Evolutionary conservation across 2,888 invertebrate species (phyloP).

Genomic region (Phortica okadai): DNA sequence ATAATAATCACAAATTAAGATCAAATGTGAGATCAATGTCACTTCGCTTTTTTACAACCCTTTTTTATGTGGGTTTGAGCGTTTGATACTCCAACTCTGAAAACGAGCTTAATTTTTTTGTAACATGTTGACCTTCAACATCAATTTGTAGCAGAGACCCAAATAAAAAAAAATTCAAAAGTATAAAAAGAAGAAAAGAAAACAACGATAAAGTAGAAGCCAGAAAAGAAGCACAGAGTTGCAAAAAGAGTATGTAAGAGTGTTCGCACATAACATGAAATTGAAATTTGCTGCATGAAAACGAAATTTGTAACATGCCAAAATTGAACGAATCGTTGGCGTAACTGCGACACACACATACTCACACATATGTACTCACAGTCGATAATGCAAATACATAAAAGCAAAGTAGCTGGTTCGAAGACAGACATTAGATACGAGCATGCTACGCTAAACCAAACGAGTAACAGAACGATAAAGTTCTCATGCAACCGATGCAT

Average conservation of each 20-base stretch:
- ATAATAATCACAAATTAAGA: too few species aligned
- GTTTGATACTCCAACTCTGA: neutral
- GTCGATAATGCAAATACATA: neutral
- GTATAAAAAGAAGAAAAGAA: conserved; percentile 29
- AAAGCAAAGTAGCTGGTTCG: neutral
- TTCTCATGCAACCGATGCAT: conserved; percentile 18
- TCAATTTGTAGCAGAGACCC: conserved; percentile 50
- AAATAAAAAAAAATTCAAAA: conserved; percentile 33
- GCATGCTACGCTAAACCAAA: conserved; percentile 1
- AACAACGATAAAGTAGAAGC: conserved; percentile 38
- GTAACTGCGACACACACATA: neutral
- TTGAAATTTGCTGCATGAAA: conserved; percentile 69
- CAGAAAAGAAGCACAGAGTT: conserved; percentile 33
- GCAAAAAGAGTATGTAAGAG: conserved; percentile 26
- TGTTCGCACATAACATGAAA: conserved; percentile 62
- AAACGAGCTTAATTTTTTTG: conserved; percentile 58
- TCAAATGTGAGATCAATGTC: neutral
- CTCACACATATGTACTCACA: neutral
- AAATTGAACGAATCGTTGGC: conserved; percentile 47
- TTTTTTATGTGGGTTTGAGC: neutral
- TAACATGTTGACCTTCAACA: conserved; percentile 70
- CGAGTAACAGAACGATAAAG: neutral
- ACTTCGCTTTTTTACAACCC: neutral
- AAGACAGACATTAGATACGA: conserved; percentile 22
- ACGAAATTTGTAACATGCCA: conserved; percentile 67